Conservation (phyloP, 2,797 vertebrate genomes). For the Lagocephalus sceleratus region DNA sequence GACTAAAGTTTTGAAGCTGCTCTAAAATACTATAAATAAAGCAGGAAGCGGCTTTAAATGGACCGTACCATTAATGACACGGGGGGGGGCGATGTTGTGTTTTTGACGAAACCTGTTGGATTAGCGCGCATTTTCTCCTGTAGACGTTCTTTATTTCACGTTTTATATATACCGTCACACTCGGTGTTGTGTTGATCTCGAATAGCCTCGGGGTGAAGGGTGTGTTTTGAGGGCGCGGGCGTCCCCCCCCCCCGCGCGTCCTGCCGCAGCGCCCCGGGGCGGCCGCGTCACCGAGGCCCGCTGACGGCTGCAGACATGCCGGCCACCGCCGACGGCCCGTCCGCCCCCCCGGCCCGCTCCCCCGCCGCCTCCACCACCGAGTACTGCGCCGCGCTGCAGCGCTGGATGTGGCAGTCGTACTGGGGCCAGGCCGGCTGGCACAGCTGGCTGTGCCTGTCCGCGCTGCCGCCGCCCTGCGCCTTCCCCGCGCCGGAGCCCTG, state of each 20-base stretch:
- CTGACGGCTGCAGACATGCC: constrained; percentile 25
- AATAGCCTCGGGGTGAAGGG: background rate
- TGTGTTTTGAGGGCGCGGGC: too few relatives aligned
- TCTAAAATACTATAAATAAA: background rate
- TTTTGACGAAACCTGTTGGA: background rate
- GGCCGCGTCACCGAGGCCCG: too few relatives aligned
- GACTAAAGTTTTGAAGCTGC: background rate
- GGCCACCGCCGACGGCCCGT: constrained; percentile 14
- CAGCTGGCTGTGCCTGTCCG: constrained; percentile 69
- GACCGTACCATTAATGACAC: constrained; percentile 50
- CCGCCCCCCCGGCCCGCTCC: constrained; percentile 6
- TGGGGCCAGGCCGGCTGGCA: constrained; percentile 86
- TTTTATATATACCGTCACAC: rapidly evolving
- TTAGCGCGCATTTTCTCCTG: background rate
- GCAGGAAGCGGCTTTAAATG: constrained; percentile 45
- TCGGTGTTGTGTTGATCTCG: background rate
- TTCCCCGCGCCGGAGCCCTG: constrained; percentile 19
- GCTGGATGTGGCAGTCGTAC: constrained; percentile 92
- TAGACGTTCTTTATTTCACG: too few relatives aligned
- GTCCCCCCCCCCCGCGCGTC: too few relatives aligned
- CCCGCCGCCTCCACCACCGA: constrained; percentile 59
- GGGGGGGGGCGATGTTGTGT: background rate
- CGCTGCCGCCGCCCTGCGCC: constrained; percentile 49
- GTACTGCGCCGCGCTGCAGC: constrained; percentile 85
- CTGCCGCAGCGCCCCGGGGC: too few relatives aligned